Base-by-base conservation (phyloP, 2,888 invertebrate species). In the Dichetophora obliterata region DNA sequence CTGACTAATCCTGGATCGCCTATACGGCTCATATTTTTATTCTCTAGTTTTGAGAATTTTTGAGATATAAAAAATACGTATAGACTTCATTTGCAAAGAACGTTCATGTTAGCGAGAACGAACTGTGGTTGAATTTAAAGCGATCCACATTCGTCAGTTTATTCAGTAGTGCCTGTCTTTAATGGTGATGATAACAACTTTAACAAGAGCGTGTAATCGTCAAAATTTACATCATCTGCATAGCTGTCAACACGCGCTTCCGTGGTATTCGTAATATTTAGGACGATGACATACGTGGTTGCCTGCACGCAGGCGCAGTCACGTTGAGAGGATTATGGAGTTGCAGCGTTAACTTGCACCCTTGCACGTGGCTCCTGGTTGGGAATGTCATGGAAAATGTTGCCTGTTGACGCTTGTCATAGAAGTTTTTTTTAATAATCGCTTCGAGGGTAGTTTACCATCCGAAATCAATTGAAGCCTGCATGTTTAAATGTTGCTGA, bases 231-330 rank as follows among this genome's bases (percentile, higher is more conserved):
- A 72, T 61, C 77, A 79, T 80, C 78, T 78, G 77, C 79, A 77
- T 75, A 75, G 80, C 80, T 82, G 82, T 82, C 82, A 81, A 78
- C 82, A 75, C 54, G 27, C 77, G 78, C 78, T 77, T 78, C 59
- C 77, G 70, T 54, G 79, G 76, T 77, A 81, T 80, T 78, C 48
- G 52, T 73, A 71, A 34, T 37, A 59, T 43, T 34, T 59, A 19
- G 31, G 19, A 22, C n/a, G 59, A 37, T 71, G 59, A 59, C 70
- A 70, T 54, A 24, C 59, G 24, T 8, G 66, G 11, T 43, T 22
- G 22, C 57, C 59, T 37, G 48, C 37, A 54, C 48, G 61, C 61
- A 73, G 27, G 61, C 72, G 61, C 65, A 27, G 24, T 27, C 48
- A 16, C 48, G 59, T 72, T 61, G 72, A 72, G 61, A 27, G 61